phyloP scores from a whole-genome alignment of 2,113 vertebrate species.

The Gopherus evgoodei region DNA sequence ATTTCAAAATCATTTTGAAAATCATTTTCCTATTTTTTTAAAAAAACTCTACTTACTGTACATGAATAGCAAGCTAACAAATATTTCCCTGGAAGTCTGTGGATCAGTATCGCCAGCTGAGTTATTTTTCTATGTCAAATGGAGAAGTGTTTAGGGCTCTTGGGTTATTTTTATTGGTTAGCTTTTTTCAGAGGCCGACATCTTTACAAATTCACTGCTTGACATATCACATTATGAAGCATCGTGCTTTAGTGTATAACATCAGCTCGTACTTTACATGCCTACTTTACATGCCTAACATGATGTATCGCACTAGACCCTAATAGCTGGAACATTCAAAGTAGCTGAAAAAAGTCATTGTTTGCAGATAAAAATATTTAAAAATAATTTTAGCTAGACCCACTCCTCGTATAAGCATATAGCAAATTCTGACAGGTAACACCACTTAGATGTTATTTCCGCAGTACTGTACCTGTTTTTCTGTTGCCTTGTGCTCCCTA shows the following conservation, averaged over 20 bases:
- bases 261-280: constrained; percentile 63
- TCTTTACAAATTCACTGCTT: constrained; percentile 18
- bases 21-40: too few relatives aligned
- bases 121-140: neutral
- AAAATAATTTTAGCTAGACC: neutral
- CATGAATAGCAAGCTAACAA: neutral
- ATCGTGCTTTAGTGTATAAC: constrained; percentile 69
- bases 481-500: neutral
- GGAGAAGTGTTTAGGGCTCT: neutral
- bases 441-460: neutral
- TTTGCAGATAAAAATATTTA: neutral
- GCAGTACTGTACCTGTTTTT: neutral
- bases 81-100: neutral
- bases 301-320: constrained; percentile 29
- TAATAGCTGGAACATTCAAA: neutral
- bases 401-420: neutral
- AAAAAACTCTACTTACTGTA: too few relatives aligned
- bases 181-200: neutral
- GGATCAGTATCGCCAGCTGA: neutral
- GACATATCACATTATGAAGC: constrained; percentile 64
- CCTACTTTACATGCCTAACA: constrained; percentile 51
- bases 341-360: neutral
- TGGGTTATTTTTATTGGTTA: constrained; percentile 17
- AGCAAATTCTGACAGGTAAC: neutral
- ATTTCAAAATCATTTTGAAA: neutral